Evolutionary conservation across 2,797 vertebrate species (phyloP).

Genomic region (Rhinichthys osculus): DNA sequence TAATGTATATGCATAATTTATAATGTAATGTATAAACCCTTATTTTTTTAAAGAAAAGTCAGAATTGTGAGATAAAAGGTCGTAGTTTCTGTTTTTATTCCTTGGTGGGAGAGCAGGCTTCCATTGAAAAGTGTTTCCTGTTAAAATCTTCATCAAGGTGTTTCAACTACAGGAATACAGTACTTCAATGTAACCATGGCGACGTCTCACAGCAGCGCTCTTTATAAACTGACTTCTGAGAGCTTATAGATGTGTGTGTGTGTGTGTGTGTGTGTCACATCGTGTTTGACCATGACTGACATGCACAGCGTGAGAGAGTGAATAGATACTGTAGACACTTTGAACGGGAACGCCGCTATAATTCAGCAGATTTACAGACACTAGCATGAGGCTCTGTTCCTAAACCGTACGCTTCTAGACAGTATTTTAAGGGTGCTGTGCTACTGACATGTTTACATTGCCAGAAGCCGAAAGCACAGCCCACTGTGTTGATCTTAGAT

Average conservation of each 20-base stretch:
- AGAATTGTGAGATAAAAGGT: not conserved
- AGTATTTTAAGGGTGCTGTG: not conserved
- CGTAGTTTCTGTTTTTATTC: not conserved
- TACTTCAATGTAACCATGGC: slow-evolving; percentile 53
- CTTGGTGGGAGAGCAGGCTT: not conserved
- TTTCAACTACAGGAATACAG: slow-evolving; percentile 40
- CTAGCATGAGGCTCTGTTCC: too few relatives aligned
- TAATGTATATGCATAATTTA: too few relatives aligned
- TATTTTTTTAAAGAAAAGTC: not conserved
- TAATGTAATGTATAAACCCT: not conserved
- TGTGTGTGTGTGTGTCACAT: slow-evolving; percentile 31
- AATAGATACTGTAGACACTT: not conserved
- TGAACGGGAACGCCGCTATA: not conserved
- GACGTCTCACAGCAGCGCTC: slow-evolving; percentile 42
- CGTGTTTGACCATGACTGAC: not conserved
- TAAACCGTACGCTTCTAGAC: not conserved
- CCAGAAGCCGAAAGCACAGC: not conserved
- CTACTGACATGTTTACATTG: not conserved
- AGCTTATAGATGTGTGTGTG: slow-evolving; percentile 35
- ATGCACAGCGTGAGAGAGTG: not conserved
- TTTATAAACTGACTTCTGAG: slow-evolving; percentile 50
- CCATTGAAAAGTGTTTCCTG: slow-evolving; percentile 19
- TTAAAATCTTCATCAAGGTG: slow-evolving; percentile 44
- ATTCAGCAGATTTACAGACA: not conserved
- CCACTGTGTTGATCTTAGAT: not conserved